Conservation (phyloP, 2,113 vertebrate genomes). For the Zeus faber region DNA sequence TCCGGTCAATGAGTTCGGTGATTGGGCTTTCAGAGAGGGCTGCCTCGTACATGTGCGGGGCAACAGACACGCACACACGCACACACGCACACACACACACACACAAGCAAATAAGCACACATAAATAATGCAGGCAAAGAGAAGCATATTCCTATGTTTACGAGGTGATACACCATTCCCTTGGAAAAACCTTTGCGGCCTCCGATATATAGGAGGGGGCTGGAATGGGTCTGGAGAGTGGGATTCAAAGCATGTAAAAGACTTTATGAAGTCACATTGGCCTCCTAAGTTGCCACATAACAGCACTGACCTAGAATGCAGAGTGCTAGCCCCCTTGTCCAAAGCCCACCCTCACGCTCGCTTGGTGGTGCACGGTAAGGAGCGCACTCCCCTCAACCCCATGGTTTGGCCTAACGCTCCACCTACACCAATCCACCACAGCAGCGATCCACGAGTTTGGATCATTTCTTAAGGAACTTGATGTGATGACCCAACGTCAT, state of each 20-base stretch:
- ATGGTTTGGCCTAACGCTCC: no score
- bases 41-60: conserved; percentile 1
- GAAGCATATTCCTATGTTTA: conserved; percentile 16
- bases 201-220: no score
- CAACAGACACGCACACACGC: neutral
- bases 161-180: no score
- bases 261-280: conserved; percentile 41
- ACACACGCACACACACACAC: conserved; percentile 5
- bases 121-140: no score
- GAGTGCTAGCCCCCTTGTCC: conserved; percentile 13
- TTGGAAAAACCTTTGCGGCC: no score
- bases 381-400: no score
- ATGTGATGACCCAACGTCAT: no score
- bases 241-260: conserved; percentile 30
- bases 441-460: no score
- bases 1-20: conserved; percentile 60
- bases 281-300: conserved; percentile 28
- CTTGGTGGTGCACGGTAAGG: no score
- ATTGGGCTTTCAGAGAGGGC: conserved; percentile 25
- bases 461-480: no score
- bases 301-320: conserved; percentile 54
- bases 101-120: neutral
- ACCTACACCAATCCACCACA: no score
- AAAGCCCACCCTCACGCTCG: conserved; percentile 23
- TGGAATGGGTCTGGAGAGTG: conserved; percentile 13